Conservation (phyloP, 2,113 vertebrate species). For the Calyptommatus sinebrachiatus region DNA sequence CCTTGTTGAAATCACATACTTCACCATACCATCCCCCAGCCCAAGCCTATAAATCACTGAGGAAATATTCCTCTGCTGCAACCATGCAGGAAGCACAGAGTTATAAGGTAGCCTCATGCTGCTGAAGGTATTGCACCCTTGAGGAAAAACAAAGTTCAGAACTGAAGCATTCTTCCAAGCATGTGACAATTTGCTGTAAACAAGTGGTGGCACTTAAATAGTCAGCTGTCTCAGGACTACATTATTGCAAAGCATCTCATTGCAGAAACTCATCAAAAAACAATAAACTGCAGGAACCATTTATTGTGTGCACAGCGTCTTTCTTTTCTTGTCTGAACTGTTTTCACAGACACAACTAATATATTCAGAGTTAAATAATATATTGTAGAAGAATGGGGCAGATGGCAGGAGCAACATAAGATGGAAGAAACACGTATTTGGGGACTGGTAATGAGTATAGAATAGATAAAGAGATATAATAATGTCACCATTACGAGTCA, state of each 20-base stretch:
- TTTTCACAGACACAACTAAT: constrained; percentile 21
- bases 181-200: constrained; percentile 43
- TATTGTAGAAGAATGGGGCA: constrained; percentile 5
- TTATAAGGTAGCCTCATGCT: constrained; percentile 45
- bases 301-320: constrained; percentile 4
- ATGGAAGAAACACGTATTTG: not conserved
- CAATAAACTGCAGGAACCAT: not conserved
- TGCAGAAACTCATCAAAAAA: constrained; percentile 32
- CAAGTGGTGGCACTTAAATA: constrained; percentile 32
- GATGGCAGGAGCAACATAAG: constrained; percentile 12
- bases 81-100: constrained; percentile 15
- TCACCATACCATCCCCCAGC: not conserved
- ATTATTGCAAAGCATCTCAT: constrained; percentile 41
- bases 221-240: not conserved
- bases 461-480: no score
- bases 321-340: constrained; percentile 13
- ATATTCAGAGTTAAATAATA: constrained; percentile 39
- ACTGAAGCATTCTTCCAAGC: constrained; percentile 30
- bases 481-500: no score
- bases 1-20: constrained; percentile 10
- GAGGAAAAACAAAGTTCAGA: constrained; percentile 52
- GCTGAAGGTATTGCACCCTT: constrained; percentile 38
- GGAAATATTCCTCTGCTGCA: constrained; percentile 32
- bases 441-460: not conserved
- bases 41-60: constrained; percentile 41